These are phyloP conservation scores for Drosophila sordidapex DNA, from an alignment of 2,888 invertebrate genomes.

Conservation along the genomic window DNA sequence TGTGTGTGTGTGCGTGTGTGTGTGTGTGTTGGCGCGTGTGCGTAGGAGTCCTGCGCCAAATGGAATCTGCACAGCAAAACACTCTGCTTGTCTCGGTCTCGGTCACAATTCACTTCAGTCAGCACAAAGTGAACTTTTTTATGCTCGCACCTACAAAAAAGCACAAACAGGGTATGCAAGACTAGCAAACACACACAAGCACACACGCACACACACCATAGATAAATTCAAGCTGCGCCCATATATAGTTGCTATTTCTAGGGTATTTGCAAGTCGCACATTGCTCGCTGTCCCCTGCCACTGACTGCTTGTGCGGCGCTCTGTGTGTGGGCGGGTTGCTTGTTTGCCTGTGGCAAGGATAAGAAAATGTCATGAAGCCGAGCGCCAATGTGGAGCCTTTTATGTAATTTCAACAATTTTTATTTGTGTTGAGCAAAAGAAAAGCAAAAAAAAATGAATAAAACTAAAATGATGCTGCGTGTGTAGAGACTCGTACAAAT, in stretches of 20 bases:
- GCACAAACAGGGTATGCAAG: slow-evolving; percentile 9
- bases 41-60: slow-evolving; percentile 50
- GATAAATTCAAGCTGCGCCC: neutral
- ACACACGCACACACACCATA: too few species aligned
- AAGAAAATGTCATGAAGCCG: slow-evolving; percentile 72
- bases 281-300: neutral
- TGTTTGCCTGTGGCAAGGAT: slow-evolving; percentile 54
- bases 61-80: slow-evolving; percentile 52
- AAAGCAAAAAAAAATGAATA: slow-evolving; percentile 15
- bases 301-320: slow-evolving; percentile 49
- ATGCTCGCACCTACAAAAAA: slow-evolving; percentile 3
- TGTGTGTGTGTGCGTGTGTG: slow-evolving; percentile 21
- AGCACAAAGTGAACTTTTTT: slow-evolving; percentile 39
- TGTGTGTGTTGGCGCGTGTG: slow-evolving; percentile 51
- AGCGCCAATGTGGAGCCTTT: slow-evolving; percentile 79
- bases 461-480: slow-evolving; percentile 8
- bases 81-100: slow-evolving; percentile 31
- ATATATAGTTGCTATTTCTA: neutral
- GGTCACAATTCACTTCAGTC: slow-evolving; percentile 32
- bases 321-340: slow-evolving; percentile 27
- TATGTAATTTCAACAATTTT: slow-evolving; percentile 73
- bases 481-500: slow-evolving; percentile 43
- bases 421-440: slow-evolving; percentile 51
- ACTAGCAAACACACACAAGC: neutral
- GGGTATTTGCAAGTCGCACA: slow-evolving; percentile 32